Base-by-base conservation (phyloP, 2,113 vertebrate species). In the Vanacampus margaritifer region DNA sequence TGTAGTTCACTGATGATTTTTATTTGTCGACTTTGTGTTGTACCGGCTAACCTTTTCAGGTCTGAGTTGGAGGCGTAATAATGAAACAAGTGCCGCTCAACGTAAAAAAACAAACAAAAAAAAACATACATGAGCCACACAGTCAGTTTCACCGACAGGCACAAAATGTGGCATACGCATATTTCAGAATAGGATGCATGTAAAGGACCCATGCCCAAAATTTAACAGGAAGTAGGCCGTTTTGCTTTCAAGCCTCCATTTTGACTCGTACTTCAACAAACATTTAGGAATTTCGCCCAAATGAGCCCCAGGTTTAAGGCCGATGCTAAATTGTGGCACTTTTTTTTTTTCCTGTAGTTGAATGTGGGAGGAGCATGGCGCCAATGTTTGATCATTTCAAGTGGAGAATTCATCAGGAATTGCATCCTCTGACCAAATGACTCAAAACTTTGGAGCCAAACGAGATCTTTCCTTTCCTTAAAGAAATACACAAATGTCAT, bases 11-110 rank as follows among this genome's bases (percentile, higher is more conserved):
- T 73, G 50, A 51, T 84, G 71, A 86, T 87, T 83, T 84, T 83
- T 88, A 87, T 71, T 85, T 79, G 87, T 88, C 63, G 88, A 88
- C 88, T 73, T 24, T 41, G 64, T 59, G 65, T 59, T 26, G 77
- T 78, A 84, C 64, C 12, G 21, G 60, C 26, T 71, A 68, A 67
- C 67, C 72, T 67, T 76, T 71, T 68, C 73, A 65, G 41, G 69
- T 62, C 32, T 68, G 26, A 1, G 58, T 59, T 59, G 10, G 17
- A 32, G 54, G 16, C 13, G 7, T 50, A n/a, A n/a, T 50, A n/a
- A n/a, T 10, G 4, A 9, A 50, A 6, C 7, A 7, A 50, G 21
- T 5, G 17, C 1, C 39, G 12, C 39, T 41, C 39, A 41, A 41
- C 39, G 11, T 32, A 21, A n/a, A 50, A 50, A 50, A 50, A 9